Evolutionary conservation across 2,888 invertebrate species (phyloP), one percentile per base, ranked within the genome.

Genomic region (Patella caerulea): DNA sequence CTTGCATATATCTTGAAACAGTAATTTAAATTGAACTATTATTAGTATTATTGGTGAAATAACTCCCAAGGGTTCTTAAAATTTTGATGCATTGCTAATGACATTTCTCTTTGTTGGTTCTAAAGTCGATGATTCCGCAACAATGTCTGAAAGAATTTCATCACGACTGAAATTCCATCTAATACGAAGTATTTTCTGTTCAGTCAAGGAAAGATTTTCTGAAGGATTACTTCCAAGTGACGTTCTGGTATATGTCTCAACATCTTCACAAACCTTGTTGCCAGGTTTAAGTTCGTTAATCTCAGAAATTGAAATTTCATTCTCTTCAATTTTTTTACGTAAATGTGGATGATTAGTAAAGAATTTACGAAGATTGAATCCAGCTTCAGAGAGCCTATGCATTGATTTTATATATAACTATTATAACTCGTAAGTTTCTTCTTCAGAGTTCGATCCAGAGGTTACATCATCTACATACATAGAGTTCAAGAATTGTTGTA

Each of bases 71-170:
- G 65, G 19, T 4, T 65, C 24, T 24, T 65, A 65, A 65, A 24
- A 65, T 19, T 65, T 65, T 19, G 65, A 65, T 12, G 65, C 65
- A 65, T 24, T n/a, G 24, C 24, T 65, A 19, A 65, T 65, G 7
- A 65, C 65, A 24, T 65, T 65, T 24, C 65, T n/a, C 24, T 24
- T 65, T 65, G 65, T 65, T 65, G 65, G 65, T 65, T 65, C 65
- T 24, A 65, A 12, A 9, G 19, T 65, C 19, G 17, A 5, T 4
- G 65, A n/a, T 24, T 65, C 65, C n/a, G 65, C n/a, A 12, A 24
- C 65, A 24, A 65, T 65, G 19, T 65, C n/a, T 24, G n/a, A 15
- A 24, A 65, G 12, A 24, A 65, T 24, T 65, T 65, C 19, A 65
- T 65, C 65, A 9, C 24, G 19, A 24, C 3, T 14, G 15, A 24